Percentiles rank a stretch among this genome's conserved stretches.
phyloP scores from a whole-genome alignment of 2,888 invertebrate genomes.

The Nemurella pictetii region DNA sequence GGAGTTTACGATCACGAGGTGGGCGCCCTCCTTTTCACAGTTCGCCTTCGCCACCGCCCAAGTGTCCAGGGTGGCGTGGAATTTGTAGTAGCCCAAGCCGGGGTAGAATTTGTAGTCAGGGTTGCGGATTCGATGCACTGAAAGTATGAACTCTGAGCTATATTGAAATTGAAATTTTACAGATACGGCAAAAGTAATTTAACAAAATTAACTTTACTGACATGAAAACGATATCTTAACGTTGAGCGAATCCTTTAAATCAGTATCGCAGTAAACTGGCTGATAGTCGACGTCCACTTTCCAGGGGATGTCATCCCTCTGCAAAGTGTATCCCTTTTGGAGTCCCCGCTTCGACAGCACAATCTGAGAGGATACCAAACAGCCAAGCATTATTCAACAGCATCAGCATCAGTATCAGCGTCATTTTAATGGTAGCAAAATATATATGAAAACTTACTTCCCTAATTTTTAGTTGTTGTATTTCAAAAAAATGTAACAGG shows the following conservation, averaged over 20 bases:
- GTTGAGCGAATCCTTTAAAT: not conserved
- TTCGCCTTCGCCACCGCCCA: not conserved
- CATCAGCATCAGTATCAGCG: no score
- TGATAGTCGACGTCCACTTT: not conserved
- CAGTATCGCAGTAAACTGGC: not conserved
- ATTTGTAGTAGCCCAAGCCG: not conserved
- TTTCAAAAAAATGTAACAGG: no score
- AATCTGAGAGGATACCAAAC: no score
- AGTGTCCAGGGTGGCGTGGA: not conserved
- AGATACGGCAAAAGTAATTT: no score
- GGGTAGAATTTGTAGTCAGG: not conserved
- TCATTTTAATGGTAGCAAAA: no score
- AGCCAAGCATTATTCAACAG: no score
- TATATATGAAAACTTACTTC: no score
- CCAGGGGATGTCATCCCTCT: no score
- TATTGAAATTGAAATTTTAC: no score
- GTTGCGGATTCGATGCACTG: not conserved
- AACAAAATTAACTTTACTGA: not conserved
- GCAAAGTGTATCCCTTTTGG: no score
- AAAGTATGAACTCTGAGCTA: no score
- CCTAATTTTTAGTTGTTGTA: no score
- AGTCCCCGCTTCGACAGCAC: not conserved
- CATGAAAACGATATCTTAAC: not conserved
- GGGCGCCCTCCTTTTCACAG: not conserved
- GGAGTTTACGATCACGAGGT: conserved; percentile 1